Percentiles rank a stretch among this genome's conserved stretches.
These are phyloP conservation scores for Pterostichus niger DNA, from an alignment of 2,888 invertebrate species.

Conservation along the genomic window DNA sequence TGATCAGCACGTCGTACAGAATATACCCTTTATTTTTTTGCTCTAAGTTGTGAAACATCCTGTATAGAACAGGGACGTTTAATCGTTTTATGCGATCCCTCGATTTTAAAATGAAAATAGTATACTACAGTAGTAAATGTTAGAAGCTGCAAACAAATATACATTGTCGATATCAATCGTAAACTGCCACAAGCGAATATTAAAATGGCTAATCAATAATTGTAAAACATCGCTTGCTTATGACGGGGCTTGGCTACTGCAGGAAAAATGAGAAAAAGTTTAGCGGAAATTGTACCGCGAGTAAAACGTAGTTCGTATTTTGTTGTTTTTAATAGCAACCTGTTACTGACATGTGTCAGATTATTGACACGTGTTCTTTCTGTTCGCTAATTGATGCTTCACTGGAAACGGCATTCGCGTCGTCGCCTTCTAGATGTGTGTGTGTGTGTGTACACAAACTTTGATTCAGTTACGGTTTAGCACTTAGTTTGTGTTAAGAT, in stretches of 20 bases:
- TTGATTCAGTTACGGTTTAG: conserved; percentile 42
- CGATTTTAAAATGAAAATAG: no score
- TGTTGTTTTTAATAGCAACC: conserved; percentile 60
- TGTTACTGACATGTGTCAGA: conserved; percentile 63
- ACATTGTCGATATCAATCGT: not conserved
- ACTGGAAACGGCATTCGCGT: conserved; percentile 14
- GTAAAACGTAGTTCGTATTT: conserved; percentile 44
- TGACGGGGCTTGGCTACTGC: conserved; percentile 19
- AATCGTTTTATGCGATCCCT: no score
- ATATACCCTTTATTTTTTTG: no score
- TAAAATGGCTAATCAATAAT: conserved; percentile 41
- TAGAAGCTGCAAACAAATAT: conserved; percentile 19
- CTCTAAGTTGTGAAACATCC: no score
- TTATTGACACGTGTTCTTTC: conserved; percentile 62
- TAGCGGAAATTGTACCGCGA: conserved; percentile 22
- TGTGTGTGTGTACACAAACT: conserved; percentile 46
- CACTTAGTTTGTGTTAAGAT: conserved; percentile 42
- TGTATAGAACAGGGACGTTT: no score
- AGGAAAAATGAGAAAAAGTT: conserved; percentile 60
- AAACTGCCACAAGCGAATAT: conserved; percentile 40
- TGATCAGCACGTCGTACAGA: no score
- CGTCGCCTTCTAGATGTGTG: not conserved
- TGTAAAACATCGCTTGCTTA: conserved; percentile 42
- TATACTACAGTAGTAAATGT: no score
- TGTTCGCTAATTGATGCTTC: conserved; percentile 61